Percentiles rank a stretch among this genome's conserved stretches.
Evolutionary conservation across 2,888 invertebrate species (phyloP).

Genomic region (Sipunculus nudus): DNA sequence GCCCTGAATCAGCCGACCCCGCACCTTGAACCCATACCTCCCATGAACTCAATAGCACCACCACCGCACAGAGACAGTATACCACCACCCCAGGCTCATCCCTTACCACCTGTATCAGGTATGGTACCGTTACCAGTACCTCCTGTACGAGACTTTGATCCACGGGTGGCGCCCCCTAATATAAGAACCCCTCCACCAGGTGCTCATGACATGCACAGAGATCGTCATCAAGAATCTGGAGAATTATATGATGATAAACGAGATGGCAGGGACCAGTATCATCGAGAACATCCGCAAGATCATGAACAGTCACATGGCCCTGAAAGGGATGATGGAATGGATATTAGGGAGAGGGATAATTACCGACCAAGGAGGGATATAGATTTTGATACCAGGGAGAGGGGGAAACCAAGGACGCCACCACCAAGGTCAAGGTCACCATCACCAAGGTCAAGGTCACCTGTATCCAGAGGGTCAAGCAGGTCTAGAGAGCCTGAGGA

Average conservation of each 20-base stretch:
- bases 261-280: constrained; percentile 15
- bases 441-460: constrained; percentile 34
- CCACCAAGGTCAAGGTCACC: constrained; percentile 19
- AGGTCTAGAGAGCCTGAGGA: background rate
- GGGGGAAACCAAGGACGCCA: background rate
- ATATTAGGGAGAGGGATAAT: constrained; percentile 10
- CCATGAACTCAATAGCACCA: too few species aligned
- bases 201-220: constrained; percentile 2
- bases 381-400: constrained; percentile 14
- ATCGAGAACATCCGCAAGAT: background rate
- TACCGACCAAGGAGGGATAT: constrained; percentile 1
- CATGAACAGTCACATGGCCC: background rate
- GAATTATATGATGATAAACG: background rate
- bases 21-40: too few species aligned
- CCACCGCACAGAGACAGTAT: too few species aligned
- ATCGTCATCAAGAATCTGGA: constrained; percentile 2
- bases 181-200: too few species aligned
- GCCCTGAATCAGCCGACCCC: background rate
- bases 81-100: too few species aligned
- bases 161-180: too few species aligned
- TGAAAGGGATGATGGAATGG: constrained; percentile 6
- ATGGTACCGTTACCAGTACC: too few species aligned
- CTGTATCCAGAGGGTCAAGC: constrained; percentile 11
- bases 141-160: too few species aligned
- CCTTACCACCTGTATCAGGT: too few species aligned